A percentile compares a stretch with the other conserved stretches of the same genome.
Evolutionary conservation across 2,797 vertebrate species (phyloP).

Genomic region (Smutsia gigantea): DNA sequence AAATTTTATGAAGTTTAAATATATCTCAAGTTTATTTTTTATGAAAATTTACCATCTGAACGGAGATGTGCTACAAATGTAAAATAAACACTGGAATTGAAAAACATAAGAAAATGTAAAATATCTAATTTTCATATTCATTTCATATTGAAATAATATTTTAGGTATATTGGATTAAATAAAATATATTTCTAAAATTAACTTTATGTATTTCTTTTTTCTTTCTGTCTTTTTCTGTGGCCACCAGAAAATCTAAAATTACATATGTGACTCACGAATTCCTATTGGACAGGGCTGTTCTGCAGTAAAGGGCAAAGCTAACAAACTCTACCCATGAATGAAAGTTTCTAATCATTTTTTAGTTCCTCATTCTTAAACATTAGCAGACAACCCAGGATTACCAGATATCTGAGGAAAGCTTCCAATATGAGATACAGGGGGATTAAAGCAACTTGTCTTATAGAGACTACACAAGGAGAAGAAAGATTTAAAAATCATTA

Average conservation of each 20-base stretch:
- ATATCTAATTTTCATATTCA: neutral
- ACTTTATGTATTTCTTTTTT: neutral
- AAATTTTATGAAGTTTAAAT: slow-evolving; percentile 60
- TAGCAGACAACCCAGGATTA: slow-evolving; percentile 18
- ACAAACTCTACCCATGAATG: neutral
- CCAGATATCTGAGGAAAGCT: slow-evolving; percentile 13
- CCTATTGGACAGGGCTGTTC: neutral
- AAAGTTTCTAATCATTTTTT: slow-evolving; percentile 12
- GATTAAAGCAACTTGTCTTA: neutral
- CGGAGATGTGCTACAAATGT: slow-evolving; percentile 14
- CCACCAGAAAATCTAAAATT: neutral
- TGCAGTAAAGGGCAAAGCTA: neutral
- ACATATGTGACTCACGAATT: neutral
- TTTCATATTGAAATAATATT: neutral
- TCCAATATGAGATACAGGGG: neutral
- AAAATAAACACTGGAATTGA: slow-evolving; percentile 1
- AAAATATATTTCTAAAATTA: slow-evolving; percentile 39
- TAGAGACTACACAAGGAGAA: neutral
- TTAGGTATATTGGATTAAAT: neutral
- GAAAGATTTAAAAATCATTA: neutral
- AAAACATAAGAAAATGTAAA: slow-evolving; percentile 9
- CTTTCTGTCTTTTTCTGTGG: neutral
- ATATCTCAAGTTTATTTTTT: slow-evolving; percentile 12
- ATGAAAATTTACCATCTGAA: slow-evolving; percentile 32
- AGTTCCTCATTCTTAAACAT: slow-evolving; percentile 28